phyloP scores from a whole-genome alignment of 2,888 invertebrate genomes.

The Nowickia ferox region DNA sequence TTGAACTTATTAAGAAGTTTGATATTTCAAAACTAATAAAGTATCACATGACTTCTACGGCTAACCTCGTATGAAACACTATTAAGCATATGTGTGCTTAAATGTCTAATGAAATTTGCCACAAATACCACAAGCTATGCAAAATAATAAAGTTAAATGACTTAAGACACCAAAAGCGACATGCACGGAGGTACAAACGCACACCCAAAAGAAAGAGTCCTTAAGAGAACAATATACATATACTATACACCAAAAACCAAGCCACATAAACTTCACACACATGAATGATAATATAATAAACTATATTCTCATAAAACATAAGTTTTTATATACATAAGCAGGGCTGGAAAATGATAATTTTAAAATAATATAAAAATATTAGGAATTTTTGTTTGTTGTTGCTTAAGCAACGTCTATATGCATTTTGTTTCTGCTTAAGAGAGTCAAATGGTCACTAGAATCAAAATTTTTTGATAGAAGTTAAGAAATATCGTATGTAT shows the following conservation, averaged over 20 bases:
- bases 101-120: slow-evolving; percentile 62
- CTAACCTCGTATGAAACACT: slow-evolving; percentile 4
- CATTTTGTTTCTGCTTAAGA: no score
- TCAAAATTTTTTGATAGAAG: no score
- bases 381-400: no score
- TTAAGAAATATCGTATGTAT: no score
- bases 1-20: no score
- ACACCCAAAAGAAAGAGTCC: background rate
- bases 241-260: slow-evolving; percentile 26
- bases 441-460: no score
- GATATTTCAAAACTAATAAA: no score
- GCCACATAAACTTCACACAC: slow-evolving; percentile 45
- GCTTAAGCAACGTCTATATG: no score
- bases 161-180: slow-evolving; percentile 67
- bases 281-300: slow-evolving; percentile 42
- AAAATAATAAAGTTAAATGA: slow-evolving; percentile 72
- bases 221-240: slow-evolving; percentile 19
- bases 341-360: background rate
- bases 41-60: background rate
- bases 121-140: slow-evolving; percentile 70
- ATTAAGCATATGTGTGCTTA: slow-evolving; percentile 4
- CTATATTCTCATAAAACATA: slow-evolving; percentile 37
- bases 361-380: background rate
- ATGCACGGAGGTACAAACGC: slow-evolving; percentile 1
- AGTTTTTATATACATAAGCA: slow-evolving; percentile 32